Evolutionary conservation across 2,113 vertebrate species (phyloP).

Genomic region (Trachemys scripta): DNA sequence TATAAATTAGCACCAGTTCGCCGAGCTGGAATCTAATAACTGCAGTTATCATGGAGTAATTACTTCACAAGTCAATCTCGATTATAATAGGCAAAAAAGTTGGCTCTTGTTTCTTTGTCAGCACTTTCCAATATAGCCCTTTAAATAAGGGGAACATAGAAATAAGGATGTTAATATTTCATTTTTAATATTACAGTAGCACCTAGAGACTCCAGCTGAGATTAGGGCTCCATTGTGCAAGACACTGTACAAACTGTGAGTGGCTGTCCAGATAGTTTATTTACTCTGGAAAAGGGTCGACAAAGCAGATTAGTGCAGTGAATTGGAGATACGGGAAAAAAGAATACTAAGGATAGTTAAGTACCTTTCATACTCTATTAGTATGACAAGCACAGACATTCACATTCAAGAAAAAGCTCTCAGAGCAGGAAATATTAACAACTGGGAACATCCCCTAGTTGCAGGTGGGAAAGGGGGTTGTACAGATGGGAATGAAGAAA

Average conservation of each 20-base stretch:
- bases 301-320: neutral
- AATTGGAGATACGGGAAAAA: neutral
- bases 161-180: neutral
- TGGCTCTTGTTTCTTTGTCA: neutral
- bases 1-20: neutral
- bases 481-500: neutral
- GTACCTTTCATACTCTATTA: neutral
- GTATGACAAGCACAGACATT: neutral
- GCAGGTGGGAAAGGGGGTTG: neutral
- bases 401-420: neutral
- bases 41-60: neutral
- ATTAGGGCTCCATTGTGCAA: neutral
- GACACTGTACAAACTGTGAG: neutral
- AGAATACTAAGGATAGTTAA: neutral
- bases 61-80: neutral
- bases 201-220: neutral
- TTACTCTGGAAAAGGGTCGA: neutral
- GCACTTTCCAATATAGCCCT: neutral
- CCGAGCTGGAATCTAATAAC: neutral
- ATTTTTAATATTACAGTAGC: neutral
- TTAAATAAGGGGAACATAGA: neutral
- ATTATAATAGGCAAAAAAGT: neutral
- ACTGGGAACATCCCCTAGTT: neutral
- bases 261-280: neutral
- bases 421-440: neutral